Percentiles rank a stretch among this genome's conserved stretches.
These are phyloP conservation scores for Epinotia bilunana DNA, from an alignment of 2,888 invertebrate genomes.

Conservation along the genomic window DNA sequence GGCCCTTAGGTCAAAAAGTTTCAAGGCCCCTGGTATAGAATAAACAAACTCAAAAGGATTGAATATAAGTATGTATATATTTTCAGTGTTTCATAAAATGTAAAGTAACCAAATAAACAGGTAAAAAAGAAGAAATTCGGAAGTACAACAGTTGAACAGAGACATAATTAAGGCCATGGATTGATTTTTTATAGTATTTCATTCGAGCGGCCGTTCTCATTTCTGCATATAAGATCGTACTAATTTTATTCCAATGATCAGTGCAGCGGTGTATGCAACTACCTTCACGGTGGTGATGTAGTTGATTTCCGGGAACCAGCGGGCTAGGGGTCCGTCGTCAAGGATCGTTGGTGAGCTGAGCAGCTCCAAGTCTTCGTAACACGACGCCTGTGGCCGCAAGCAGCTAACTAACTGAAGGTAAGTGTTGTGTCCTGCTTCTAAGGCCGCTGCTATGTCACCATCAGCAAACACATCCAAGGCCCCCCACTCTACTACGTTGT, in stretches of 20 bases:
- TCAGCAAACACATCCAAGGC: constrained; percentile 75
- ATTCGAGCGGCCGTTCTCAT: constrained; percentile 32
- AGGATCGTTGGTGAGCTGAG: constrained; percentile 59
- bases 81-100: too few species aligned
- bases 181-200: neutral
- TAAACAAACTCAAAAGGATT: too few species aligned
- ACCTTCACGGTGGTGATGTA: constrained; percentile 57
- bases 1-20: too few species aligned
- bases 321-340: constrained; percentile 51
- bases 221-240: constrained; percentile 54
- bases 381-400: constrained; percentile 74
- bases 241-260: constrained; percentile 57
- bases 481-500: constrained; percentile 70
- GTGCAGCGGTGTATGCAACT: constrained; percentile 55
- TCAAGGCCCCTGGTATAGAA: too few species aligned
- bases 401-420: constrained; percentile 68
- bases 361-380: constrained; percentile 66
- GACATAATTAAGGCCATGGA: neutral
- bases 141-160: neutral
- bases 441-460: constrained; percentile 72
- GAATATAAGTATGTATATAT: too few species aligned
- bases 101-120: neutral
- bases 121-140: neutral
- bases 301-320: constrained; percentile 61
- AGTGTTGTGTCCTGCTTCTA: constrained; percentile 75